Evolutionary conservation across 2,888 invertebrate species (phyloP), one percentile per base, ranked within the genome.

Genomic region (Apomyelois bistriatella): DNA sequence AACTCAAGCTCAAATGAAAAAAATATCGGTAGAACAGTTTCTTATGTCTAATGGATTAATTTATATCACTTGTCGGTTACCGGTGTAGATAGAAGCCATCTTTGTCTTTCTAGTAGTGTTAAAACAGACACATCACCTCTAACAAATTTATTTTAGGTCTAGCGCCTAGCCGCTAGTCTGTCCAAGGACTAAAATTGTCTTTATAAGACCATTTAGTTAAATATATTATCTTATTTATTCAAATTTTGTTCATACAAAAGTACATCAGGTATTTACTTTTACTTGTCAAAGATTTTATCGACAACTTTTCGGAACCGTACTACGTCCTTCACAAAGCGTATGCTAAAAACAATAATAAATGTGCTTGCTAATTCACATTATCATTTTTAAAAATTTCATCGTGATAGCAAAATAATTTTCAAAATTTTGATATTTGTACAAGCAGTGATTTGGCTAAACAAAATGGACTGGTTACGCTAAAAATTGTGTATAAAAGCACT

Each of bases 391-490:
- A 80, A 72, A 74, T 77, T 71, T 75, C 73, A 83, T 76, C 77
- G 79, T 76, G 70, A 73, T 88, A 85, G 88, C 88, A 89, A 89
- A 89, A 88, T 87, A 87, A 87, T 76, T 64, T 76, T 64, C 66
- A 74, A 79, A 78, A 82, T 73, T 79, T 84, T 72, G 79, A 78
- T 76, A 69, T 60, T 68, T 78, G 79, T 79, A 78, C 70, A 89
- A 86, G 87, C 87, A 80, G 82, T 84, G 82, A 82, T 82, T 84
- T 75, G 84, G 88, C 90, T 89, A 89, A 90, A 90, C 72, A 89
- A 90, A 88, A 90, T 90, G 90, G 90, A 90, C 89, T 78, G 85
- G 85, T 85, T 77, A 77, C 73, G 86, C 87, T 87, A 87, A 87
- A 89, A 80, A 85, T 76, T 71, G 70, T 82, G 75, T 89, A 90